phyloP scores from a whole-genome alignment of 2,888 invertebrate genomes.

The Penaeus monodon region DNA sequence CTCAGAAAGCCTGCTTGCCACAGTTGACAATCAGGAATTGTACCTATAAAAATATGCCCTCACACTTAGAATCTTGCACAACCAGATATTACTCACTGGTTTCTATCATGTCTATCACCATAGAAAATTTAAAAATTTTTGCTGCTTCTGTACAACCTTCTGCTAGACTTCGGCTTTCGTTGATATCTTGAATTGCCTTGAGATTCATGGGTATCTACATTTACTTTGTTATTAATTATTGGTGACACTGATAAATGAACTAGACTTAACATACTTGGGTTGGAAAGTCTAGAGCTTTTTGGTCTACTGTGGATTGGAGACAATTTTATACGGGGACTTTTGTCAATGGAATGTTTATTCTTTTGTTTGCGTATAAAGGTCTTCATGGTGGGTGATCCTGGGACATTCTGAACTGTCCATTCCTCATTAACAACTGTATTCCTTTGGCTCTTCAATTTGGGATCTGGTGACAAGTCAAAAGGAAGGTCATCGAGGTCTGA shows the following conservation, averaged over 20 bases:
- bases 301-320: neutral
- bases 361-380: constrained; percentile 53
- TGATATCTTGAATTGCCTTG: neutral
- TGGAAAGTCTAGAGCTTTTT: neutral
- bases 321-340: constrained; percentile 20
- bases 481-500: neutral
- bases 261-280: constrained; percentile 45
- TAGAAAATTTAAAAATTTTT: too few relatives aligned
- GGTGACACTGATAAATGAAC: constrained; percentile 55
- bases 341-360: neutral
- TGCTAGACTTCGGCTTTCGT: constrained; percentile 21
- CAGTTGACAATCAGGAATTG: too few relatives aligned
- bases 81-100: too few relatives aligned
- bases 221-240: constrained; percentile 29
- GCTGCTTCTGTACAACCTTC: constrained; percentile 26
- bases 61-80: too few relatives aligned
- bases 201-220: neutral
- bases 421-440: constrained; percentile 8
- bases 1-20: too few relatives aligned
- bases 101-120: too few relatives aligned
- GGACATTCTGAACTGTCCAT: constrained; percentile 42
- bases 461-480: neutral
- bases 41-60: too few relatives aligned
- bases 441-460: neutral
- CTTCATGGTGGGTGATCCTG: constrained; percentile 54